Conservation (phyloP, 2,797 vertebrate genomes). For the Mormyrops boulengeri region DNA sequence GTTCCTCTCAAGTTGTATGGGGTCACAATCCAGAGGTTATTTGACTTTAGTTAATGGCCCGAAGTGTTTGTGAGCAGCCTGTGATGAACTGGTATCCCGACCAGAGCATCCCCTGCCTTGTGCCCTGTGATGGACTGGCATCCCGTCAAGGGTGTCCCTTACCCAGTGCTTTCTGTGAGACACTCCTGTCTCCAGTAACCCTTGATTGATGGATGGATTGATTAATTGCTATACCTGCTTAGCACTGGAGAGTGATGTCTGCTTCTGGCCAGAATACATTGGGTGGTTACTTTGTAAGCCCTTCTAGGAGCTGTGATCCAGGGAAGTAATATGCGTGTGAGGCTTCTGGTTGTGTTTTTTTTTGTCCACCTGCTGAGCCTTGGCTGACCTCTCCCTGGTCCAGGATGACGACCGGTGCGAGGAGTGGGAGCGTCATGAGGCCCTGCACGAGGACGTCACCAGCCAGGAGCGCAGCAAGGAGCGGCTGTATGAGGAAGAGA, state of each 20-base stretch:
- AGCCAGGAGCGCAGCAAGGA: constrained; percentile 80
- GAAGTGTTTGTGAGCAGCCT: neutral
- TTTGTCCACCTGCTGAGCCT: neutral
- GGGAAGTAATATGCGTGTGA: neutral
- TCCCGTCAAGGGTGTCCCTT: neutral
- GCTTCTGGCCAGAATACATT: neutral
- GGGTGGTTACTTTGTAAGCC: neutral
- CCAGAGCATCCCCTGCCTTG: neutral
- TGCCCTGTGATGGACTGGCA: neutral
- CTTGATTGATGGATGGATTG: neutral
- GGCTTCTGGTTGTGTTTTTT: neutral
- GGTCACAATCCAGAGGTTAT: neutral
- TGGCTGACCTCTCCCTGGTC: neutral
- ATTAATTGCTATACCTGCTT: neutral
- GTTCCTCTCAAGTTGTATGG: neutral
- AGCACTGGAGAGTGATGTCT: neutral
- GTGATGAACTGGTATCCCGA: neutral
- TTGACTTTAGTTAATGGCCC: neutral
- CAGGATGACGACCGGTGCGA: constrained; percentile 86
- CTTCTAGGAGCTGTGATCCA: neutral
- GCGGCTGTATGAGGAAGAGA: constrained; percentile 85
- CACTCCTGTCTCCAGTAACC: neutral
- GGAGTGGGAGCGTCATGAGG: constrained; percentile 92
- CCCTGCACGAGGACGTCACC: constrained; percentile 84
- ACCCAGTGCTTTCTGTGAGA: neutral